These are phyloP conservation scores for Drosophila virilis DNA, from an alignment of 1,140 invertebrate species.

Conservation along the genomic window DNA sequence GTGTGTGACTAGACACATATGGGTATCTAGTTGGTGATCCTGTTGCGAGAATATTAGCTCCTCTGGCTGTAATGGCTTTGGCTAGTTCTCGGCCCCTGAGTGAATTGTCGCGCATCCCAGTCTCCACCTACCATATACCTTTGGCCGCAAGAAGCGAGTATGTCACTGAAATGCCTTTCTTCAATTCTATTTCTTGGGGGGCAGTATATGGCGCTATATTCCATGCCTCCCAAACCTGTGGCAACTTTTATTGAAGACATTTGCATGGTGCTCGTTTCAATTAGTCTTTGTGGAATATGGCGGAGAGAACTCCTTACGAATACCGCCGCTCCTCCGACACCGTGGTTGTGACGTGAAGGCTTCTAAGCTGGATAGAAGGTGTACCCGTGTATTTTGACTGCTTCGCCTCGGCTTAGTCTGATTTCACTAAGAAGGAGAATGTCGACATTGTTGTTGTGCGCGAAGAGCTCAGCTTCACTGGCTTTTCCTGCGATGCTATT, in stretches of 20 bases:
- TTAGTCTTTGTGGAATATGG: conserved; percentile 31
- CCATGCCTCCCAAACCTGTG: conserved; percentile 19
- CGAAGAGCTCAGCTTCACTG: too few relatives aligned
- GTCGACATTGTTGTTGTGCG: background rate
- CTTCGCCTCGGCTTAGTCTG: conserved; percentile 9
- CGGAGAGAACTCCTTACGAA: conserved; percentile 28
- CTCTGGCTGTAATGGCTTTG: too few relatives aligned
- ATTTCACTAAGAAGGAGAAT: conserved; percentile 34
- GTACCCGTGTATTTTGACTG: conserved; percentile 11
- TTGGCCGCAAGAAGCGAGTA: conserved; percentile 20
- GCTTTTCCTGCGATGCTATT: too few relatives aligned
- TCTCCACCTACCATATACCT: conserved; percentile 4
- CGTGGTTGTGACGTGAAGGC: background rate
- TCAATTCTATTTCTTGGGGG: conserved; percentile 28
- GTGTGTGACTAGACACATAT: too few relatives aligned
- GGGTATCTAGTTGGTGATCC: too few relatives aligned
- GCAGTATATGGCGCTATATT: conserved; percentile 22
- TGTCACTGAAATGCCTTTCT: conserved; percentile 29
- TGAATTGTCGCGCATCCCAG: too few relatives aligned
- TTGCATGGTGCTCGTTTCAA: conserved; percentile 22
- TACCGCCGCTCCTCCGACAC: background rate
- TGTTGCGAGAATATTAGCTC: too few relatives aligned
- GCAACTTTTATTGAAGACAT: conserved; percentile 24
- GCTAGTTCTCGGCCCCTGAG: too few relatives aligned
- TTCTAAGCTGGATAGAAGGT: conserved; percentile 29